phyloP scores from a whole-genome alignment of 1,140 invertebrate species.

The Lasioglossum baleicum region DNA sequence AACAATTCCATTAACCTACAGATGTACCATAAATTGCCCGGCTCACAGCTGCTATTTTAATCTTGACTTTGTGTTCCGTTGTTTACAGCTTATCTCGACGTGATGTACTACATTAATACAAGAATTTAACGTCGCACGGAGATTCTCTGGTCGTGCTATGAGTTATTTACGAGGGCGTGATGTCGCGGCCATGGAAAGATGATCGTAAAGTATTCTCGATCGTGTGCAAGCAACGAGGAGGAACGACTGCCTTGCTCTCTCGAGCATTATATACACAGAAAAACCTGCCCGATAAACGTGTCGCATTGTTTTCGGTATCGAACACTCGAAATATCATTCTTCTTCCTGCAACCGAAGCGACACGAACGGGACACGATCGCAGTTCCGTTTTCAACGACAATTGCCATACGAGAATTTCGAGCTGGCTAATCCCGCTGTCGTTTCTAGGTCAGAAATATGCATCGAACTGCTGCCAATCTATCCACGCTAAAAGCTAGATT shows the following conservation, averaged over 20 bases:
- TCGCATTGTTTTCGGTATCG: slow-evolving; percentile 13
- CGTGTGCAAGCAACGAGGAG: too few species aligned
- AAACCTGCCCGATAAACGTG: slow-evolving; percentile 5
- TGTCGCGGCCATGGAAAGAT: neutral
- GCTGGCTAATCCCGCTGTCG: neutral
- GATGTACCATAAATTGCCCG: slow-evolving; percentile 3
- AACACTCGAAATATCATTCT: slow-evolving; percentile 1
- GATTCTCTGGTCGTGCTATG: neutral
- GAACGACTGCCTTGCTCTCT: neutral
- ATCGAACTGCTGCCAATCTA: neutral
- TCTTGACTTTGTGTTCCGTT: neutral
- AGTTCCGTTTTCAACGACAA: neutral
- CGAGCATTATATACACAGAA: neutral
- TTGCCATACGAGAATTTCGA: neutral
- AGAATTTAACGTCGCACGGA: neutral
- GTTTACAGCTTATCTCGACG: neutral
- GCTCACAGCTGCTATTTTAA: neutral
- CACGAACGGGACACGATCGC: neutral
- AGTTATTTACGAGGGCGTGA: neutral
- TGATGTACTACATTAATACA: neutral
- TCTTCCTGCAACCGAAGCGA: neutral
- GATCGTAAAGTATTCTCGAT: neutral
- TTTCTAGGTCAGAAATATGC: slow-evolving; percentile 1
- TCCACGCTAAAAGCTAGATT: neutral
- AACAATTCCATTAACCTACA: slow-evolving; percentile 25